Evolutionary conservation across 2,888 invertebrate species (phyloP), one percentile per base, ranked within the genome.

Genomic region (Achlya flavicornis): DNA sequence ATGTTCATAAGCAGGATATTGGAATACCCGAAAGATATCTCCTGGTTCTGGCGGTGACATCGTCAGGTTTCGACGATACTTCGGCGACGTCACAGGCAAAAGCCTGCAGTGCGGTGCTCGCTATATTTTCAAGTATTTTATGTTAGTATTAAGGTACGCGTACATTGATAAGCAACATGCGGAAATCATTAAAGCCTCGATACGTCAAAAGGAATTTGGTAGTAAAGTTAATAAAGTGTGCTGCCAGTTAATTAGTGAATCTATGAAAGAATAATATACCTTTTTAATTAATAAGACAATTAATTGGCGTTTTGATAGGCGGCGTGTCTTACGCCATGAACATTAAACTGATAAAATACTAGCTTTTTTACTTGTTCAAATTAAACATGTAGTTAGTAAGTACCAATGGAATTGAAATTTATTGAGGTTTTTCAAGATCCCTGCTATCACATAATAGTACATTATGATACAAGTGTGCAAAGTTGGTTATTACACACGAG

Each of bases 1-100:
- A 70, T 71, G 70, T 68, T 75, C 71, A 69, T 76, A 78, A 79
- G 75, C 79, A 81, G 81, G 81, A 81, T 81, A 83, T 84, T 83
- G 79, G 76, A 79, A 79, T 77, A 79, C 76, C 75, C 72, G 71
- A 75, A 76, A 76, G 69, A 65, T 67, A 68, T 62, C 72, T 78
- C 76, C 62, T 62, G 65, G 63, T 68, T 76, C 76, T 68, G 65
- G 64, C 64, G 66, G 62, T 19, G 53, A 53, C 53, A 19, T 53
- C 19, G 19, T 53, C 19, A 19, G 53, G 16, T 53, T 19, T 19
- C 53, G 16, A 19, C 19, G 19, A 53, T 53, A 53, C 16, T 4
- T 7, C 10, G 16, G 3, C 53, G 53, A 53, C 19, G 63, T 62
- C 61, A 38, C 66, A 61, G 68, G 63, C 62, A 61, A 65, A 64